Conservation (phyloP, 2,113 vertebrate species). For the Zapornia atra region DNA sequence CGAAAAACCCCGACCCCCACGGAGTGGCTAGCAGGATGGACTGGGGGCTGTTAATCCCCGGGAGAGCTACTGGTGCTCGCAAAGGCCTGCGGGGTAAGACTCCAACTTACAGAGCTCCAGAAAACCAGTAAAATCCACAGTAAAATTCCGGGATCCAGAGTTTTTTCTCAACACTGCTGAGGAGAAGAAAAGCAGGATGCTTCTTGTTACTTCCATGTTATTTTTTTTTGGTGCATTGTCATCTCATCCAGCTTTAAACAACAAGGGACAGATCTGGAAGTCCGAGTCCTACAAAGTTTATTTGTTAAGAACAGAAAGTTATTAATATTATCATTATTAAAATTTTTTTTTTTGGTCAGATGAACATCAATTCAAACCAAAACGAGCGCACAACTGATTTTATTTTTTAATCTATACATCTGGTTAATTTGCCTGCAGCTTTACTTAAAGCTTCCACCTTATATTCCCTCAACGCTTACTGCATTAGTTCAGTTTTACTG, state of each 20-base stretch:
- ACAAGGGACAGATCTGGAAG: not conserved
- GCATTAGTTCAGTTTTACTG: not conserved
- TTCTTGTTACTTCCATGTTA: not conserved
- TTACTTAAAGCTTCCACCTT: not conserved
- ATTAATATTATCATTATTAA: no score
- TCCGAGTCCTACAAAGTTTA: conserved; percentile 33
- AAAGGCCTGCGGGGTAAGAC: not conserved
- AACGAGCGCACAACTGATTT: not conserved
- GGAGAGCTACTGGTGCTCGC: not conserved
- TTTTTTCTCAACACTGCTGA: conserved; percentile 35
- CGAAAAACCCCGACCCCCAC: not conserved
- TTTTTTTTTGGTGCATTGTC: not conserved
- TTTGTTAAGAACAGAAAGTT: not conserved
- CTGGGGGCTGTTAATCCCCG: not conserved
- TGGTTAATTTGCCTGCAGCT: not conserved
- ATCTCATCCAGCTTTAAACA: conserved; percentile 49
- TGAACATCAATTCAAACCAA: conserved; percentile 6
- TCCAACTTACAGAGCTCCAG: conserved; percentile 49
- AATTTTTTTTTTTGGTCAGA: not conserved
- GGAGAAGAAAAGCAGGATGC: conserved; percentile 29
- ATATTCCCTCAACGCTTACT: not conserved
- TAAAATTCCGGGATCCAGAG: conserved; percentile 24
- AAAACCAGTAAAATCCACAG: conserved; percentile 39
- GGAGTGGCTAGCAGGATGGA: not conserved
- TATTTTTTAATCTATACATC: not conserved